phyloP scores from a whole-genome alignment of 2,888 invertebrate genomes.

The Eudasyphora cyanicolor region DNA sequence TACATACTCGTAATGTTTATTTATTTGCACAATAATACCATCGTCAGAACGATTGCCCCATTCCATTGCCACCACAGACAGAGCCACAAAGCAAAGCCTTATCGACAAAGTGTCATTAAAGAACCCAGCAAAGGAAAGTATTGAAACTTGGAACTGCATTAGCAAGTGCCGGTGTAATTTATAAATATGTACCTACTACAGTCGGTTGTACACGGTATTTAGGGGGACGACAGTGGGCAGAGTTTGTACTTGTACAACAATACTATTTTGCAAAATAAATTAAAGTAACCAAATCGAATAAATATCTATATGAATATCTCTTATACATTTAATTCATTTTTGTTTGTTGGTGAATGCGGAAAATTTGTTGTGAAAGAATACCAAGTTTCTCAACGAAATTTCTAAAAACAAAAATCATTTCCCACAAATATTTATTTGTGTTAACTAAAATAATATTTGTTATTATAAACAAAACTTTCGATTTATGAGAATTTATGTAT shows the following conservation, averaged over 20 bases:
- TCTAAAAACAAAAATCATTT: too few species aligned
- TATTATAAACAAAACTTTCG: too few species aligned
- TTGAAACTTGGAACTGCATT: not conserved
- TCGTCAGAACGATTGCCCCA: not conserved
- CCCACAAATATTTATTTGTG: too few species aligned
- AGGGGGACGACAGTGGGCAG: not conserved
- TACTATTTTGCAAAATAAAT: too few species aligned
- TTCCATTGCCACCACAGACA: not conserved
- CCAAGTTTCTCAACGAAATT: too few species aligned
- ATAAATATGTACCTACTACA: not conserved
- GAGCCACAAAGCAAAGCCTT: not conserved
- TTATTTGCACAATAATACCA: conserved; percentile 24
- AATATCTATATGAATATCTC: too few species aligned
- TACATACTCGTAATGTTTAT: not conserved
- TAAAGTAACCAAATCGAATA: too few species aligned
- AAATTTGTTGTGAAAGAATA: too few species aligned
- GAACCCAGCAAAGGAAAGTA: not conserved
- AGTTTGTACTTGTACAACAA: not conserved
- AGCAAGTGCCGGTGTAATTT: conserved; percentile 11
- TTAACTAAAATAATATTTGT: too few species aligned
- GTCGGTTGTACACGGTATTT: not conserved
- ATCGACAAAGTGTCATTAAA: not conserved
- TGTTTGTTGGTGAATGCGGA: too few species aligned
- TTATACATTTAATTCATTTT: too few species aligned
- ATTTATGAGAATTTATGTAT: too few species aligned